These are phyloP conservation scores for Dasysyrphus tricinctus DNA, from an alignment of 2,888 invertebrate species.

Conservation along the genomic window DNA sequence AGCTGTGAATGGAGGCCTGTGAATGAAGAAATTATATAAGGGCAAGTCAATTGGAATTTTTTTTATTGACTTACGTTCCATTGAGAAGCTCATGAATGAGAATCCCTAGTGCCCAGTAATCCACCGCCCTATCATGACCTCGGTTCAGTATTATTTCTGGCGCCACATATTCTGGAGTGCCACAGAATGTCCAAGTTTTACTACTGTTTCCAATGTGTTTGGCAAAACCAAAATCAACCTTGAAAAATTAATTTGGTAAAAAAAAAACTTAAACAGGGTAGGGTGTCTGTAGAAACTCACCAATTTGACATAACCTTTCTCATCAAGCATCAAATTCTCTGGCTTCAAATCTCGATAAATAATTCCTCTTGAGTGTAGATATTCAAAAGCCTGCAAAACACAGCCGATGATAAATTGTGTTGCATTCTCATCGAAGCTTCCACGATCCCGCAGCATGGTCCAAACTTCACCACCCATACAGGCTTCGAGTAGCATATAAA, in stretches of 20 bases:
- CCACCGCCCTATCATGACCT: slow-evolving; percentile 91
- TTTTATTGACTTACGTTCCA: slow-evolving; percentile 87
- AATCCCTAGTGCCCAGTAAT: slow-evolving; percentile 97
- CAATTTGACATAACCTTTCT: slow-evolving; percentile 94
- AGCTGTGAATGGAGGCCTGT: slow-evolving; percentile 92
- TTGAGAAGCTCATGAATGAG: slow-evolving; percentile 94
- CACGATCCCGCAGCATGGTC: slow-evolving; percentile 94
- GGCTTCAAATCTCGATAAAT: slow-evolving; percentile 97
- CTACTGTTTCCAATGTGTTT: slow-evolving; percentile 91
- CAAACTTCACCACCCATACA: slow-evolving; percentile 97
- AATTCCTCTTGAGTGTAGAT: slow-evolving; percentile 92
- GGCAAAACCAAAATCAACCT: slow-evolving; percentile 97
- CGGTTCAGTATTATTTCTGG: slow-evolving; percentile 95
- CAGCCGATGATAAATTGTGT: slow-evolving; percentile 96
- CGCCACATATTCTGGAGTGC: slow-evolving; percentile 96
- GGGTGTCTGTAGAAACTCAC: slow-evolving; percentile 83
- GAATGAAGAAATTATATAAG: background rate
- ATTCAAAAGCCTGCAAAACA: slow-evolving; percentile 96
- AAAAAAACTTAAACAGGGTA: no score
- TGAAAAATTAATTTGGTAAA: slow-evolving; percentile 66
- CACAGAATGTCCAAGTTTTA: slow-evolving; percentile 98
- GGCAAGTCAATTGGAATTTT: background rate
- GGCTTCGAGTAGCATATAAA: slow-evolving; percentile 97
- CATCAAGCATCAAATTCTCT: slow-evolving; percentile 95
- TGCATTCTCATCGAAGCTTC: slow-evolving; percentile 91